These are phyloP conservation scores for Mormyrus proboscirostris DNA, from an alignment of 2,797 vertebrate species.

Conservation along the genomic window DNA sequence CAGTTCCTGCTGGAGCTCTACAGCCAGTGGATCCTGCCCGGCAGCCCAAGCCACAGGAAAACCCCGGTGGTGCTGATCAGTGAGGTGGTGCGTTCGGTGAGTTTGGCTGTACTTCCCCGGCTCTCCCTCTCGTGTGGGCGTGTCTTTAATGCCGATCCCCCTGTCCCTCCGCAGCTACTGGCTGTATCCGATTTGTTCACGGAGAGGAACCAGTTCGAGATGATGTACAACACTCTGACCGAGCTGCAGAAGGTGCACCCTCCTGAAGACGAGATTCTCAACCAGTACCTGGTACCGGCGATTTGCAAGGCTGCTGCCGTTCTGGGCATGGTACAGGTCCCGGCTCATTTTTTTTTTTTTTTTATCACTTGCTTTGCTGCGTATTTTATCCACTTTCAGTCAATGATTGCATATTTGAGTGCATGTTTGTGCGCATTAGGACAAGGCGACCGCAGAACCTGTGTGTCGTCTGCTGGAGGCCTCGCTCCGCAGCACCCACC, in stretches of 20 bases:
- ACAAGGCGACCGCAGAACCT: slow-evolving; percentile 87
- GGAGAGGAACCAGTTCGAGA: slow-evolving; percentile 95
- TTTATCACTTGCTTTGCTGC: background rate
- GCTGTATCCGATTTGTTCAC: slow-evolving; percentile 97
- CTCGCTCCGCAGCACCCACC: slow-evolving; percentile 84
- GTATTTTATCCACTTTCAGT: background rate
- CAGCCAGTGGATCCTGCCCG: slow-evolving; percentile 91
- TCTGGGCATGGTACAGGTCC: slow-evolving; percentile 79
- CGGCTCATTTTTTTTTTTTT: background rate
- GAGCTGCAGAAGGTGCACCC: slow-evolving; percentile 90
- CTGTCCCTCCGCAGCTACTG: slow-evolving; percentile 67
- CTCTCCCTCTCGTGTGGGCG: background rate
- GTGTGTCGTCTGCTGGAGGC: slow-evolving; percentile 87
- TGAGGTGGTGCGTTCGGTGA: slow-evolving; percentile 94
- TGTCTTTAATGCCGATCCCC: background rate
- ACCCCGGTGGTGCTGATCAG: slow-evolving; percentile 86
- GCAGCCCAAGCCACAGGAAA: slow-evolving; percentile 74
- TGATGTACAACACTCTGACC: slow-evolving; percentile 88
- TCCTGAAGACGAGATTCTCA: slow-evolving; percentile 89
- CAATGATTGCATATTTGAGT: background rate
- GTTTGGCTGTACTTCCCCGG: slow-evolving; percentile 31
- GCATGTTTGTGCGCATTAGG: slow-evolving; percentile 53
- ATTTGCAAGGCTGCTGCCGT: slow-evolving; percentile 96
- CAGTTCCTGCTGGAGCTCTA: slow-evolving; percentile 95
- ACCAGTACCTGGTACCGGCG: slow-evolving; percentile 92